Percentiles rank a stretch among this genome's conserved stretches.
Conservation (phyloP, 2,888 invertebrate genomes). For the Anorthoa munda region DNA sequence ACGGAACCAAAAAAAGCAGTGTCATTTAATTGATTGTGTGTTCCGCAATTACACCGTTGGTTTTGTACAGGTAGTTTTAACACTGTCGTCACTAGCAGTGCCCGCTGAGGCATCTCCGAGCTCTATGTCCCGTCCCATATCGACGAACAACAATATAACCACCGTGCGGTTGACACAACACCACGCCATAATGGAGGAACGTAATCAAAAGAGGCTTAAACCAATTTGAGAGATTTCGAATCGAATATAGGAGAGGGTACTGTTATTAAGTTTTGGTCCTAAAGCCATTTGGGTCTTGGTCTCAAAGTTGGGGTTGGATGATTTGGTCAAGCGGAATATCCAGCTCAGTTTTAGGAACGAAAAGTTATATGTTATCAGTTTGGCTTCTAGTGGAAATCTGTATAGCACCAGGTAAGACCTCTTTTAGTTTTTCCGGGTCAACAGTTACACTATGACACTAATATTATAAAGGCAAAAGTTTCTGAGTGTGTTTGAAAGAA, state of each 20-base stretch:
- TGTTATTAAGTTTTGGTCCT: slow-evolving; percentile 13
- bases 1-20: too few relatives aligned
- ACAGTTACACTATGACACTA: too few relatives aligned
- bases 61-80: too few relatives aligned
- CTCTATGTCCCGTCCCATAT: slow-evolving; percentile 52
- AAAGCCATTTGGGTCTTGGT: neutral
- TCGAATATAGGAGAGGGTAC: slow-evolving; percentile 3
- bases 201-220: slow-evolving; percentile 67
- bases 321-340: neutral
- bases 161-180: slow-evolving; percentile 63
- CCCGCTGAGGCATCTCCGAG: neutral
- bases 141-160: slow-evolving; percentile 66
- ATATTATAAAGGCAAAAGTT: too few relatives aligned
- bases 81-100: neutral
- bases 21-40: too few relatives aligned
- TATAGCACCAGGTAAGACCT: neutral
- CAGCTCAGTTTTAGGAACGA: neutral
- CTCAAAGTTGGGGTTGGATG: neutral
- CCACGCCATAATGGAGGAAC: slow-evolving; percentile 63
- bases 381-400: too few relatives aligned
- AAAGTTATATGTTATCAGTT: neutral
- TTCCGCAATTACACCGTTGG: too few relatives aligned
- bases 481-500: too few relatives aligned
- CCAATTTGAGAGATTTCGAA: slow-evolving; percentile 58
- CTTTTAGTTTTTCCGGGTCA: neutral